phyloP scores from a whole-genome alignment of 2,113 vertebrate species.

The Glaucomys volans region DNA sequence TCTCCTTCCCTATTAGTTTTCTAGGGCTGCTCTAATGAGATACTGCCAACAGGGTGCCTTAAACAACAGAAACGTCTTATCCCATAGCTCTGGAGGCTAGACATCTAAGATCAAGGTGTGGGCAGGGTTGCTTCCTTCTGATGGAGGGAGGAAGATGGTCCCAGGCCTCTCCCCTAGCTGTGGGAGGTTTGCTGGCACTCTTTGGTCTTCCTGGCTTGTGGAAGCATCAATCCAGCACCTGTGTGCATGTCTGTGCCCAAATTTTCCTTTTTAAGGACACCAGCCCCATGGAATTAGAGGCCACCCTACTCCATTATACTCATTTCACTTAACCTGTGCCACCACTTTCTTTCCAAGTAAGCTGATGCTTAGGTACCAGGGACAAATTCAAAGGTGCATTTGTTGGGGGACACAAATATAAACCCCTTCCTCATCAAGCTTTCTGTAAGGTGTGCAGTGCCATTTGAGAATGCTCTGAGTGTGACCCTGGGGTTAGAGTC shows the following conservation, averaged over 20 bases:
- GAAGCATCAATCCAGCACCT: background rate
- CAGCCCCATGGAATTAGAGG: too few species aligned
- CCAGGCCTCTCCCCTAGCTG: background rate
- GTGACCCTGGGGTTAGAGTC: background rate
- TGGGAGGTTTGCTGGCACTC: background rate
- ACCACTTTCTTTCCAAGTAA: background rate
- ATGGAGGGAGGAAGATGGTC: background rate
- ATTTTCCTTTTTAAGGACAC: background rate
- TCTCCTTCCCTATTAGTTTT: background rate
- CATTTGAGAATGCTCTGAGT: background rate
- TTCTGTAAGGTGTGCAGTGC: background rate
- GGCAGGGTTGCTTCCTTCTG: background rate
- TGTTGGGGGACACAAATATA: background rate
- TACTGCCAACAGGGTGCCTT: background rate
- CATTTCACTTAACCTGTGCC: background rate
- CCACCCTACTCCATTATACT: background rate
- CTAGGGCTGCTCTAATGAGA: background rate
- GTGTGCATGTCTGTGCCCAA: background rate
- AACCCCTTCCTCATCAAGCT: background rate
- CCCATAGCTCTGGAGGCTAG: background rate
- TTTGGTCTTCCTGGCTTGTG: background rate
- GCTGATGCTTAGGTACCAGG: background rate
- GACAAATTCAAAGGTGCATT: background rate
- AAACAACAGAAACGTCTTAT: background rate
- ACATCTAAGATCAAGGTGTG: background rate